These are phyloP conservation scores for Ethmia dodecea DNA, from an alignment of 2,888 invertebrate genomes.

Conservation along the genomic window DNA sequence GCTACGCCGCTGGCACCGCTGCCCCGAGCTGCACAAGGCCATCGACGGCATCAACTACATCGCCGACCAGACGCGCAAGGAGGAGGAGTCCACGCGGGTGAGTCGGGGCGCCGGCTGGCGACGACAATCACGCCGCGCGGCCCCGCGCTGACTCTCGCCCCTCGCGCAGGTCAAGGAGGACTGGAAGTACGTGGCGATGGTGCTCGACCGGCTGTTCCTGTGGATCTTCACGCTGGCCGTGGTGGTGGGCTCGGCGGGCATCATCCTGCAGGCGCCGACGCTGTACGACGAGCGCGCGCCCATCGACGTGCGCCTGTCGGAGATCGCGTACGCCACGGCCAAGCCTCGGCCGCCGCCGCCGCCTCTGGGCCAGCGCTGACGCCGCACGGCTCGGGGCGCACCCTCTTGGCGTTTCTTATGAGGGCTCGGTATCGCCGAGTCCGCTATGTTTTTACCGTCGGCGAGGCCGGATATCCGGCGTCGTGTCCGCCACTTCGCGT, in stretches of 20 bases:
- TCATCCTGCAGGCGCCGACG: conserved; percentile 96
- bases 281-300: conserved; percentile 94
- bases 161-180: conserved; percentile 92
- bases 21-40: conserved; percentile 94
- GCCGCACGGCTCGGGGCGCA: conserved; percentile 4
- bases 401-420: conserved; percentile 8
- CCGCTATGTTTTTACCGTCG: conserved; percentile 27
- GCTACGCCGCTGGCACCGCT: conserved; percentile 89
- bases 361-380: too few relatives aligned
- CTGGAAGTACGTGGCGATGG: conserved; percentile 99
- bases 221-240: conserved; percentile 98
- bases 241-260: conserved; percentile 94
- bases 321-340: conserved; percentile 92
- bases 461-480: conserved; percentile 6
- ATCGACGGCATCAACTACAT: conserved; percentile 95
- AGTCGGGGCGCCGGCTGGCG: conserved; percentile 29
- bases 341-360: conserved; percentile 81
- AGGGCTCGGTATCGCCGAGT: conserved; percentile 22
- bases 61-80: conserved; percentile 93
- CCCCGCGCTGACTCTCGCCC: neutral
- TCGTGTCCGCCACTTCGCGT: conserved; percentile 23
- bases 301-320: conserved; percentile 91
- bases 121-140: neutral
- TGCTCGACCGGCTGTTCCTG: conserved; percentile 95
- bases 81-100: conserved; percentile 94